Percentiles rank a stretch among this genome's conserved stretches.
These are phyloP conservation scores for Sus cebifrons DNA, from an alignment of 2,797 vertebrate genomes.

Conservation along the genomic window DNA sequence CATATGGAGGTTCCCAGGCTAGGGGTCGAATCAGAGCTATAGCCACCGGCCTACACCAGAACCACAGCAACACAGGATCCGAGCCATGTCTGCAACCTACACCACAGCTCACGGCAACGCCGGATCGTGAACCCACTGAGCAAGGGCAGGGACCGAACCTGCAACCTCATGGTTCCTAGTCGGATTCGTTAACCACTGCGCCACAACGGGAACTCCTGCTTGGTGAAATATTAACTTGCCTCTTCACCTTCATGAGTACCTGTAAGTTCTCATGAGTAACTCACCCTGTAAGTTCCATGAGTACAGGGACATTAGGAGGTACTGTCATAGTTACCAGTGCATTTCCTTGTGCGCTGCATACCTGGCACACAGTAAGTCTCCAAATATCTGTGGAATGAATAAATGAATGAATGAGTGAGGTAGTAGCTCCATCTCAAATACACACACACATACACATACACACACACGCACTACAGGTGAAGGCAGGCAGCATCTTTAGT, in stretches of 20 bases:
- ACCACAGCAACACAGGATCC: too few relatives aligned
- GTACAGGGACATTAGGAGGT: background rate
- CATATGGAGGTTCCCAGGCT: too few relatives aligned
- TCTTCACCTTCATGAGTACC: background rate
- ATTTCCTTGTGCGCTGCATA: background rate
- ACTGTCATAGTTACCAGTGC: background rate
- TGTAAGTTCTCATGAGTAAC: too few relatives aligned
- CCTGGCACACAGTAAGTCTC: background rate
- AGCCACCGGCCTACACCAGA: too few relatives aligned
- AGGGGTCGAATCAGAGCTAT: too few relatives aligned
- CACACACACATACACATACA: background rate
- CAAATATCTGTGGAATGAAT: constrained; percentile 18
- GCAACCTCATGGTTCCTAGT: too few relatives aligned
- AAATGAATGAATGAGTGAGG: background rate
- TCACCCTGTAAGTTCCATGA: background rate
- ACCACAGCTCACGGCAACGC: too few relatives aligned
- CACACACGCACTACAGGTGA: background rate
- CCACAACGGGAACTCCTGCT: too few relatives aligned
- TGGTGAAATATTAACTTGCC: background rate
- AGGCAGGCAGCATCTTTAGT: background rate
- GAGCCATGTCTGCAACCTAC: too few relatives aligned
- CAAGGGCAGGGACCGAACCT: too few relatives aligned
- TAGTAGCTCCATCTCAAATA: background rate
- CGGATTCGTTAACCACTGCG: too few relatives aligned
- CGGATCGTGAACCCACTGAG: too few relatives aligned